Evolutionary conservation across 2,113 vertebrate genomes (phyloP).

Genomic region (Pygoscelis adeliae): DNA sequence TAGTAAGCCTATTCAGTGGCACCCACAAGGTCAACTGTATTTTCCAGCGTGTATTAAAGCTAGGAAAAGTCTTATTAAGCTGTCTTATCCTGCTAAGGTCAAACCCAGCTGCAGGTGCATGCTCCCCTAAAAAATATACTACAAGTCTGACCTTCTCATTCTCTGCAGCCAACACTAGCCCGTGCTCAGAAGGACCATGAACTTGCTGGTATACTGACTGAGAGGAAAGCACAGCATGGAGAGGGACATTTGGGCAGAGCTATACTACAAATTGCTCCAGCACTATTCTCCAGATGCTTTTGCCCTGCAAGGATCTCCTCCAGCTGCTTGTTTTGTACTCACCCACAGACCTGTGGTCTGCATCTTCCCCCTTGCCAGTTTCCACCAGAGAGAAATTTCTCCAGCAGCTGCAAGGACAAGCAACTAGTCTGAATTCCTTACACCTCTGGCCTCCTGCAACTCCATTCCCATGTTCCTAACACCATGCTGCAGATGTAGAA

Average conservation of each 20-base stretch:
- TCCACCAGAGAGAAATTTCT: neutral
- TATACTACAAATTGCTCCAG: neutral
- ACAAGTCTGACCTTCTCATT: neutral
- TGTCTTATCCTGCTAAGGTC: neutral
- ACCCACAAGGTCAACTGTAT: neutral
- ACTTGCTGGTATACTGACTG: neutral
- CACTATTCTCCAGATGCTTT: neutral
- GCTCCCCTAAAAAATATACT: neutral
- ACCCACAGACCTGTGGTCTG: neutral
- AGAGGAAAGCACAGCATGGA: neutral
- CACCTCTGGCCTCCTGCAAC: neutral
- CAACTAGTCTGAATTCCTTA: neutral
- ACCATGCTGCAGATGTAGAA: neutral
- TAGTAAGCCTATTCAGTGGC: neutral
- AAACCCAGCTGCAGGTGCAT: neutral
- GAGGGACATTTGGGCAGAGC: neutral
- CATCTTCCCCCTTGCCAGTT: neutral
- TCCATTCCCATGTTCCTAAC: neutral
- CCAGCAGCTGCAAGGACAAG: neutral
- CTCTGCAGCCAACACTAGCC: rapidly evolving
- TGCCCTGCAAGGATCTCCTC: neutral
- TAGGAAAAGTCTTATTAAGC: neutral
- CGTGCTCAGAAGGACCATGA: neutral
- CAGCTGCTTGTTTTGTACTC: neutral
- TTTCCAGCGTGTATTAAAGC: neutral